These are phyloP conservation scores for Amazona guildingii DNA, from an alignment of 2,113 vertebrate species.

Conservation along the genomic window DNA sequence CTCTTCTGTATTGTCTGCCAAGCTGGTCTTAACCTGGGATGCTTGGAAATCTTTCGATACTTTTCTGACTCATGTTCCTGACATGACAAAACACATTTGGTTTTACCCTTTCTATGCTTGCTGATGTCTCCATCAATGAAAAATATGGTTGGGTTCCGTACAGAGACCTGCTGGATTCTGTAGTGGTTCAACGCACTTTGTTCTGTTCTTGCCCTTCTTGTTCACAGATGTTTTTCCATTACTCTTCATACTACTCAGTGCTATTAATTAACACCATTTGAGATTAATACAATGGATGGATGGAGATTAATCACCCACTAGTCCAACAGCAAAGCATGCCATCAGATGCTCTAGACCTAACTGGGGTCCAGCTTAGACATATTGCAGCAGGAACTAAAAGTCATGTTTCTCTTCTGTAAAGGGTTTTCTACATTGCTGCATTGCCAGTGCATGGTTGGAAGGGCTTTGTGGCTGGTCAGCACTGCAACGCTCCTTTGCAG, in stretches of 20 bases:
- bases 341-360: background rate
- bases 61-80: background rate
- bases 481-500: background rate
- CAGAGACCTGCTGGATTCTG: background rate
- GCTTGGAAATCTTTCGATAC: background rate
- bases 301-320: background rate
- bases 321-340: background rate
- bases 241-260: background rate
- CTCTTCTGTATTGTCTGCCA: background rate
- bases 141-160: background rate
- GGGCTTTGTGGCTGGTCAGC: background rate
- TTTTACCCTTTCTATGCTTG: background rate
- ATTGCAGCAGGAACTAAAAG: background rate
- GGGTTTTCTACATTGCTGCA: background rate
- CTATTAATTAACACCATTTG: background rate
- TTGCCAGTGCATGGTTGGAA: background rate
- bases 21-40: background rate
- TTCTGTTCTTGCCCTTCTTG: background rate
- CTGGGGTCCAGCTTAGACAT: background rate
- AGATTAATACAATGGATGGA: background rate
- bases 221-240: background rate
- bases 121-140: background rate
- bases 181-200: background rate
- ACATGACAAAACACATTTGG: background rate
- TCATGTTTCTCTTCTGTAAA: fast-evolving